Percentiles rank a stretch among this genome's conserved stretches.
Evolutionary conservation across 2,113 vertebrate species (phyloP).

Genomic region (Amblyornis subalaris): DNA sequence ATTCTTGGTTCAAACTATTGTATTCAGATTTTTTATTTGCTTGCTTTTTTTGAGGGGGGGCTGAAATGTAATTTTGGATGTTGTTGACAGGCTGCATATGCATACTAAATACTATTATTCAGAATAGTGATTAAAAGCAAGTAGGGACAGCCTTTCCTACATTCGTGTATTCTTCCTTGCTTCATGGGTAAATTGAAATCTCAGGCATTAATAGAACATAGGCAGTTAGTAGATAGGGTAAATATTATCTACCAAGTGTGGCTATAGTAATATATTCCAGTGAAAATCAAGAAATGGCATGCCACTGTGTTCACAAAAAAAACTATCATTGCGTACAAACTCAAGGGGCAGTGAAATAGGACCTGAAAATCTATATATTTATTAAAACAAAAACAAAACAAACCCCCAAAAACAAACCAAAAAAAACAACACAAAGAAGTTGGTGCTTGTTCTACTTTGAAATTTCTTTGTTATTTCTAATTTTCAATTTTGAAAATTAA

Average conservation of each 20-base stretch:
- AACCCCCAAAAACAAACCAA: no score
- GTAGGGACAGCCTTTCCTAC: background rate
- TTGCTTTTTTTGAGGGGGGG: rapidly evolving
- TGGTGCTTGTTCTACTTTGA: background rate
- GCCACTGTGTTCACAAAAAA: background rate
- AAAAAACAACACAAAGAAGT: background rate
- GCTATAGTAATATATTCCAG: background rate
- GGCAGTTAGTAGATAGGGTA: background rate
- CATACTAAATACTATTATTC: background rate
- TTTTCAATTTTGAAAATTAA: background rate
- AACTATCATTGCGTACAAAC: background rate
- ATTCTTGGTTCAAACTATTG: background rate
- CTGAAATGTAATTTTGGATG: background rate
- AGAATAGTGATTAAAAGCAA: background rate
- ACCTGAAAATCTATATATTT: background rate
- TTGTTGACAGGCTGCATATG: background rate
- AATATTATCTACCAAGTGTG: background rate
- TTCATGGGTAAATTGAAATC: background rate
- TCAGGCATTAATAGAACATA: background rate
- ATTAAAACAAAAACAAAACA: background rate
- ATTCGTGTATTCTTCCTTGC: background rate
- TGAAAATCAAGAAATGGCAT: background rate
- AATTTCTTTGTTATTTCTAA: background rate
- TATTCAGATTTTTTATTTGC: background rate
- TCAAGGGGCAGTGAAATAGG: background rate